Conservation (phyloP, 2,797 vertebrate genomes). For the Enteromius trimaculatus region DNA sequence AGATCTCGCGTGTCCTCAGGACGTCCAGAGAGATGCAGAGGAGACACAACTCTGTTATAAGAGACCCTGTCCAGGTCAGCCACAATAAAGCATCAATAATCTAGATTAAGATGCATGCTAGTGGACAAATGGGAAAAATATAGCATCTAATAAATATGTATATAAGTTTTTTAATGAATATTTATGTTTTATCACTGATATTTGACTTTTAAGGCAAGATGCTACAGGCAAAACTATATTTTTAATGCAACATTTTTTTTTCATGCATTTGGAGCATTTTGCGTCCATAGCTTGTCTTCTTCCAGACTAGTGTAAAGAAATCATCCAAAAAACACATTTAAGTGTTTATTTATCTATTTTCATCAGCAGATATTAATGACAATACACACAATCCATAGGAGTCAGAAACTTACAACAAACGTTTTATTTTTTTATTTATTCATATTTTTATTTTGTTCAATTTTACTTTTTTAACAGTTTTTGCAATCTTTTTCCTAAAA, state of each 20-base stretch:
- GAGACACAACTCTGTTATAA: slow-evolving; percentile 81
- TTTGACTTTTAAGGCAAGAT: not conserved
- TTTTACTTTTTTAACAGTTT: too few relatives aligned
- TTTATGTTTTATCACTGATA: not conserved
- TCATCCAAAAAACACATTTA: not conserved
- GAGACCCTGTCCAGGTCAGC: slow-evolving; percentile 79
- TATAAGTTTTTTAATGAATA: not conserved
- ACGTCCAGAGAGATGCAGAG: slow-evolving; percentile 63
- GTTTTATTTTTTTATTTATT: not conserved
- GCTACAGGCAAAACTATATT: not conserved
- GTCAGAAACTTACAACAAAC: not conserved
- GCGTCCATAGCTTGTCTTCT: not conserved
- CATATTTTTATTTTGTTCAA: too few relatives aligned
- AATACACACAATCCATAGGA: not conserved
- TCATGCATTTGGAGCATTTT: not conserved
- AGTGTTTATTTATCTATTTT: not conserved
- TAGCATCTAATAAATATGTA: not conserved
- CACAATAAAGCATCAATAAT: not conserved
- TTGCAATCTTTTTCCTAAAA: not conserved
- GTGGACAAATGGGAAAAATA: too few relatives aligned
- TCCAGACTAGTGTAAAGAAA: not conserved
- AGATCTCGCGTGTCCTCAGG: slow-evolving; percentile 69
- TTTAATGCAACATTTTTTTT: too few relatives aligned
- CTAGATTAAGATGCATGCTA: not conserved
- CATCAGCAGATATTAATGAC: not conserved